phyloP scores from a whole-genome alignment of 2,797 vertebrate genomes.

The Chelon auratus region DNA sequence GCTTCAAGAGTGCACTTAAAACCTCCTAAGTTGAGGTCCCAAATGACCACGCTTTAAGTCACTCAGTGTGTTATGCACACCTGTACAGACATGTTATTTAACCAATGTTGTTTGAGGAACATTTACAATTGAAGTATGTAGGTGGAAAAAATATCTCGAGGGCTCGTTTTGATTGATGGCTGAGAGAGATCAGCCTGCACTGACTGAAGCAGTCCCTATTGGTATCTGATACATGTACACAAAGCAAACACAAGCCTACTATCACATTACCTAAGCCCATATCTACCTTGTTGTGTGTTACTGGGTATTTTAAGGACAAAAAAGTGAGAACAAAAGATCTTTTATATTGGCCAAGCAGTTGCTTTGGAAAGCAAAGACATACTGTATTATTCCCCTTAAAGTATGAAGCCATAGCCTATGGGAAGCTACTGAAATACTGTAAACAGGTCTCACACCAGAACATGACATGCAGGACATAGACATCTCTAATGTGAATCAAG shows the following conservation, averaged over 20 bases:
- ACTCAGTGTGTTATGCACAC: constrained; percentile 33
- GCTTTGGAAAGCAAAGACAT: constrained; percentile 41
- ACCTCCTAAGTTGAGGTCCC: constrained; percentile 37
- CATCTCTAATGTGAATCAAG: constrained; percentile 16
- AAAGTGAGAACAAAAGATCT: constrained; percentile 54
- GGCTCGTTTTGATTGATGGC: constrained; percentile 54
- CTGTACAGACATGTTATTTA: constrained; percentile 42
- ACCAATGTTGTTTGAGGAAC: constrained; percentile 35
- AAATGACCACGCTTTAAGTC: constrained; percentile 40
- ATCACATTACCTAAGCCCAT: constrained; percentile 63
- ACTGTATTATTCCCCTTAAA: constrained; percentile 33
- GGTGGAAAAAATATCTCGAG: constrained; percentile 54
- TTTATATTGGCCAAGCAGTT: constrained; percentile 51
- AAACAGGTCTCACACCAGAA: constrained; percentile 47
- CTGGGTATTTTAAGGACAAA: constrained; percentile 63
- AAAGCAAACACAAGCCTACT: constrained; percentile 47
- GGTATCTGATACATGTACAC: constrained; percentile 50
- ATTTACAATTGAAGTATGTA: constrained; percentile 38
- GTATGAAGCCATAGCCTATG: constrained; percentile 6
- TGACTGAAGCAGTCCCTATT: constrained; percentile 19
- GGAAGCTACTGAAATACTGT: constrained; percentile 22
- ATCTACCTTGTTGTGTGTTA: constrained; percentile 43
- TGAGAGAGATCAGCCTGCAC: constrained; percentile 41
- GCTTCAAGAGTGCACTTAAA: constrained; percentile 49
- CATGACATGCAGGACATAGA: constrained; percentile 53